Base-by-base conservation (phyloP, 1,140 invertebrate species). In the Sitodiplosis mosellana region DNA sequence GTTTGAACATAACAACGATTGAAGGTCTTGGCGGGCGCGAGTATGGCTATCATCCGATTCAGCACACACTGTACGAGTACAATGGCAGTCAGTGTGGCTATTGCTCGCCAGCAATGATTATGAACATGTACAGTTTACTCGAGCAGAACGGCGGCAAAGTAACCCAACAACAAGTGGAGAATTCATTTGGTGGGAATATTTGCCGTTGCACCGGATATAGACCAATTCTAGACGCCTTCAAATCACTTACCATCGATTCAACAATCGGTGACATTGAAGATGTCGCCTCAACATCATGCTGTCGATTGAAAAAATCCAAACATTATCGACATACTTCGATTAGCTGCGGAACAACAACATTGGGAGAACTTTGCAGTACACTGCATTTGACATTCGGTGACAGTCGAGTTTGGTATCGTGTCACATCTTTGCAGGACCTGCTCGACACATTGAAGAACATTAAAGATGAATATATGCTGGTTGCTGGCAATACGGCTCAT, bases 161-260 rank as follows among this genome's bases (percentile, higher is more conserved):
- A 37, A 77, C 73, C 0, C 74, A 74, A 69, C 63, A 72, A 34
- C 69, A 81, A 55, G 70, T 83, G 33, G 79, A 83, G 57, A 72
- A 80, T 52, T 72, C 73, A 0, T 73, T 83, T 53, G 77, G 74
- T n/a, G 78, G 83, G 50, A 87, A 87, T 56, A 70, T 85, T 15
- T 87, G 84, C 52, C 70, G 84, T 21, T 87, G 85, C 56, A 88
- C 84, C 2, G 85, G 84, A 0, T 86, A 84, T 55, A 65, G 84
- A 49, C 78, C 84, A 1, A 87, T 87, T 55, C 63, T 87, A 18
- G 78, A 84, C 37, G 72, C 80, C 3, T 85, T 85, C 55, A 83
- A 82, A 61, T 73, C 73, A 27, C 74, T 81, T 45, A 74, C 75
- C 5, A 64, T 53, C 36, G 77, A 81, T 56, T 75, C 83, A 52